A percentile compares a stretch with the other conserved stretches of the same genome.
These are phyloP conservation scores for Chrysotoxum bicinctum DNA, from an alignment of 2,888 invertebrate species.

Conservation along the genomic window DNA sequence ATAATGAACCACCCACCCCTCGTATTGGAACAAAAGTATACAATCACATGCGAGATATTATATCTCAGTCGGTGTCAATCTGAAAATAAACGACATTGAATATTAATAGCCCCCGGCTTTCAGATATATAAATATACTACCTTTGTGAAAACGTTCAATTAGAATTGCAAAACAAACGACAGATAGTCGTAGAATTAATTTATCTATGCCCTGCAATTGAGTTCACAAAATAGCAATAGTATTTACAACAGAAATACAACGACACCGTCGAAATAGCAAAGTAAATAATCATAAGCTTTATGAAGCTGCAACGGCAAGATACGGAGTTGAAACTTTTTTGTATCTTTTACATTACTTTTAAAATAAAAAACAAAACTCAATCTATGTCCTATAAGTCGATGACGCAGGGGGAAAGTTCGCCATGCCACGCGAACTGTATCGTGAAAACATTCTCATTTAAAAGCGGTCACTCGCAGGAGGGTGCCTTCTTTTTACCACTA, in stretches of 20 bases:
- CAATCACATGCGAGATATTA: constrained; percentile 53
- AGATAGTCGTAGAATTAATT: constrained; percentile 68
- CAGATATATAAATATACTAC: constrained; percentile 19
- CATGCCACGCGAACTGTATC: constrained; percentile 3
- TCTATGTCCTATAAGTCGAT: constrained; percentile 18
- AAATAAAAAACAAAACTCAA: constrained; percentile 48
- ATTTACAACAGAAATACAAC: not conserved
- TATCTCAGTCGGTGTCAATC: constrained; percentile 64
- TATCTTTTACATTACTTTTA: constrained; percentile 6
- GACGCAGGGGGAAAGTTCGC: not conserved
- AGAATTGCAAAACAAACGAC: constrained; percentile 72
- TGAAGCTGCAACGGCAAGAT: constrained; percentile 5
- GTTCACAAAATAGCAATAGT: constrained; percentile 34
- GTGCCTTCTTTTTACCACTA: constrained; percentile 49
- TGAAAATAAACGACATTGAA: constrained; percentile 65
- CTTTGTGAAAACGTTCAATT: constrained; percentile 64
- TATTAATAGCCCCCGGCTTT: constrained; percentile 55
- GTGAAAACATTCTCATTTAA: constrained; percentile 61
- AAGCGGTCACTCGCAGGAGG: constrained; percentile 72
- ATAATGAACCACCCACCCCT: constrained; percentile 11
- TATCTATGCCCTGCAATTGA: constrained; percentile 69
- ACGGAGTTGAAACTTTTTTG: constrained; percentile 27
- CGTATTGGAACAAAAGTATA: not conserved
- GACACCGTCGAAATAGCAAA: constrained; percentile 39
- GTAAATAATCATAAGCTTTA: constrained; percentile 30